A percentile compares a stretch with the other conserved stretches of the same genome.
These are phyloP conservation scores for Haliclystus octoradiatus DNA, from an alignment of 30 jellyfish, hydroid and myxozoan species.

Conservation along the genomic window DNA sequence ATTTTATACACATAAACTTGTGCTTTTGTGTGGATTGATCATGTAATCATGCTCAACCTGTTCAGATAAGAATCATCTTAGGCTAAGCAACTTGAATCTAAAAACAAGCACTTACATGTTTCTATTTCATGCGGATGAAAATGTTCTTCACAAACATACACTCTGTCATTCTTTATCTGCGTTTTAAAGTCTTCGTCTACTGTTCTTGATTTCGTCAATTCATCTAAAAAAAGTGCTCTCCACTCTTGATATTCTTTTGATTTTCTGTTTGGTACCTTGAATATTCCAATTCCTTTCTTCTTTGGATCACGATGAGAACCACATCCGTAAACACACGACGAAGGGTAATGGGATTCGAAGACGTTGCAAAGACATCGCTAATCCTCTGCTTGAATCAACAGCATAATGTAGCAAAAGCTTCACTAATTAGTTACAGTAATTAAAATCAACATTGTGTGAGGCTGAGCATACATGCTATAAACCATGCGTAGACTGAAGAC, in stretches of 20 bases:
- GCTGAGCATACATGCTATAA: too few relatives aligned
- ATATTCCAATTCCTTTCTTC: slow-evolving; percentile 22
- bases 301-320: slow-evolving; percentile 19
- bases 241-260: slow-evolving; percentile 4
- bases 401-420: too few relatives aligned
- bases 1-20: too few relatives aligned
- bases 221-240: slow-evolving; percentile 16
- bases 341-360: too few relatives aligned
- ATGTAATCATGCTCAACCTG: too few relatives aligned
- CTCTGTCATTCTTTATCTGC: slow-evolving; percentile 16
- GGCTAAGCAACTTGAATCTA: not conserved
- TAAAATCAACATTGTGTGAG: too few relatives aligned
- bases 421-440: too few relatives aligned
- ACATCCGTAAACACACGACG: slow-evolving; percentile 30
- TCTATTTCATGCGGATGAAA: slow-evolving; percentile 26
- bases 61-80: too few relatives aligned
- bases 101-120: slow-evolving; percentile 10
- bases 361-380: too few relatives aligned
- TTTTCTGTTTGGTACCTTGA: slow-evolving; percentile 12
- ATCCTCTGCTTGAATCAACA: too few relatives aligned
- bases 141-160: slow-evolving; percentile 15
- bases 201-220: slow-evolving; percentile 2
- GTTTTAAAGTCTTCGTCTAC: slow-evolving; percentile 8
- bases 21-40: too few relatives aligned
- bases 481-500: too few relatives aligned